phyloP scores from a whole-genome alignment of 2,113 vertebrate species.

The Saguinus imperator region DNA sequence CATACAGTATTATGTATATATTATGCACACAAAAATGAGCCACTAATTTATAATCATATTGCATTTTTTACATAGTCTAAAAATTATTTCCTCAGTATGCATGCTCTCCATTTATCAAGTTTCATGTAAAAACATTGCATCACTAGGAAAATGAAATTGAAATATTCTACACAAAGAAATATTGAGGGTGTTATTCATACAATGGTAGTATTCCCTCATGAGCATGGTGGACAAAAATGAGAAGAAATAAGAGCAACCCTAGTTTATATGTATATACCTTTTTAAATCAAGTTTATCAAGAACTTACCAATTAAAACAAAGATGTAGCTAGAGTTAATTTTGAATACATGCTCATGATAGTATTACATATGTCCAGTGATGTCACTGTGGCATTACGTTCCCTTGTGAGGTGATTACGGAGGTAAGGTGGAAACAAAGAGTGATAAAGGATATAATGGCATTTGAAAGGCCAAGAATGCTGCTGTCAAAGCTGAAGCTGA shows the following conservation, averaged over 20 bases:
- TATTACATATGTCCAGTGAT: neutral
- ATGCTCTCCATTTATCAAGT: neutral
- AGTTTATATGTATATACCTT: neutral
- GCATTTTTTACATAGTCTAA: neutral
- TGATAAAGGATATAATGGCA: neutral
- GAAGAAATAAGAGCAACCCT: neutral
- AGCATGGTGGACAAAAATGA: neutral
- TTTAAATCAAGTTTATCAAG: neutral
- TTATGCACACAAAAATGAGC: neutral
- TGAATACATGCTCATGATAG: neutral
- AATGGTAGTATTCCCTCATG: neutral
- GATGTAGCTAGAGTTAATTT: neutral
- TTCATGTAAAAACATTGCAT: neutral
- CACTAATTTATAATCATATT: neutral
- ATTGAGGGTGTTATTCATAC: neutral
- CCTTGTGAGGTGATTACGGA: neutral
- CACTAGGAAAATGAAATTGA: slow-evolving; percentile 6
- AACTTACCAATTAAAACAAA: neutral
- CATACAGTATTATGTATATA: neutral
- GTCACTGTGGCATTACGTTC: neutral
- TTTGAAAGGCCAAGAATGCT: neutral
- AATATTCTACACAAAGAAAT: neutral
- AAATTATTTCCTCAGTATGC: neutral
- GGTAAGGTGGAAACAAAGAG: neutral
- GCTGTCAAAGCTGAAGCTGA: neutral